Evolutionary conservation across 2,888 invertebrate species (phyloP).

Genomic region (Brenthis daphne): DNA sequence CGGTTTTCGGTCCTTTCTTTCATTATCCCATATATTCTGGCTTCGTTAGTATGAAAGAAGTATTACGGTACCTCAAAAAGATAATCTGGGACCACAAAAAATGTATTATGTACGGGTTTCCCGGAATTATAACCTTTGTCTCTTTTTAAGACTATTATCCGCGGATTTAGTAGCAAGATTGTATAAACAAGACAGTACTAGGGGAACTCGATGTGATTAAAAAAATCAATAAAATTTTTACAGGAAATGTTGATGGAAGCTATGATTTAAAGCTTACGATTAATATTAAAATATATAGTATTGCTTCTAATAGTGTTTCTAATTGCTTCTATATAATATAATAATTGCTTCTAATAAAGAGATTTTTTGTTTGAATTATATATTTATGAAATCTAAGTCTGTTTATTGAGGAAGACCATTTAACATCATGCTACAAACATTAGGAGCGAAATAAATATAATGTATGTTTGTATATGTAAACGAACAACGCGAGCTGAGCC

Average conservation of each 20-base stretch:
- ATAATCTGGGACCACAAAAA: conserved; percentile 37
- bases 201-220: conserved; percentile 11
- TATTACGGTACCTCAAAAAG: conserved; percentile 33
- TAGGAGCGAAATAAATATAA: too few relatives aligned
- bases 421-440: too few relatives aligned
- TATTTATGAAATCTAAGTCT: too few relatives aligned
- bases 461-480: too few relatives aligned
- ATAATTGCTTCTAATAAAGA: too few relatives aligned
- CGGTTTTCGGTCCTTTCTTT: conserved; percentile 33
- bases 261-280: too few relatives aligned
- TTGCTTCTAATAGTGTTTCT: too few relatives aligned
- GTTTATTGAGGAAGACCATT: too few relatives aligned
- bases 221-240: not conserved
- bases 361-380: too few relatives aligned
- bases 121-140: conserved; percentile 38
- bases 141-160: conserved; percentile 36
- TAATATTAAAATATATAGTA: too few relatives aligned
- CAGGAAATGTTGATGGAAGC: not conserved
- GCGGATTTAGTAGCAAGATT: conserved; percentile 29
- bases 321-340: too few relatives aligned
- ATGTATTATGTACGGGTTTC: conserved; percentile 35
- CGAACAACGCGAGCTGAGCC: too few relatives aligned
- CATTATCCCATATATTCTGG: conserved; percentile 34
- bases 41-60: conserved; percentile 35
- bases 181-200: conserved; percentile 29